These are phyloP conservation scores for Escarpia spicata DNA, from an alignment of 2,888 invertebrate genomes.

Conservation along the genomic window DNA sequence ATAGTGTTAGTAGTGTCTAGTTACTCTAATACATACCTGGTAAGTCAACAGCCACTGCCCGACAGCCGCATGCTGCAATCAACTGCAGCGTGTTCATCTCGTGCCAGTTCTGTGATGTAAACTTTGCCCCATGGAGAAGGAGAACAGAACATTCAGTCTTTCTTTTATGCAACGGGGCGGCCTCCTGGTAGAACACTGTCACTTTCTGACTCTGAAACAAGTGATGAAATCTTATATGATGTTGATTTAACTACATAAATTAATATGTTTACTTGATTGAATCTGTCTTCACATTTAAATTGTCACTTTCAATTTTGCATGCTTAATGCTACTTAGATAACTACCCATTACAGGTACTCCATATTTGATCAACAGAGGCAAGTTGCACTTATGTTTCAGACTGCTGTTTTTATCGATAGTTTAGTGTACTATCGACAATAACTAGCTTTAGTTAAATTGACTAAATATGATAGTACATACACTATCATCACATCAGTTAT, in stretches of 20 bases:
- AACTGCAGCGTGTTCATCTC: constrained; percentile 64
- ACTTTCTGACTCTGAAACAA: constrained; percentile 21
- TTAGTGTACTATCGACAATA: too few species aligned
- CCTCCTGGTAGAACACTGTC: constrained; percentile 14
- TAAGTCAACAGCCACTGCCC: constrained; percentile 66
- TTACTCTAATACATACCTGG: constrained; percentile 59
- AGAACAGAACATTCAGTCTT: constrained; percentile 49
- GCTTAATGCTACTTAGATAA: too few species aligned
- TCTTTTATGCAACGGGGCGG: background rate
- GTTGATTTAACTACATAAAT: background rate
- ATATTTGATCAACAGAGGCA: too few species aligned
- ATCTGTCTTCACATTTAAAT: too few species aligned
- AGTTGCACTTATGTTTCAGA: too few species aligned
- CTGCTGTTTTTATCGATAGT: too few species aligned
- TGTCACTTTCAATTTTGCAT: too few species aligned
- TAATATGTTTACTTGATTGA: too few species aligned
- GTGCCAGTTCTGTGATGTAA: constrained; percentile 67
- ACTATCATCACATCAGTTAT: too few species aligned
- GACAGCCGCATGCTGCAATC: constrained; percentile 65
- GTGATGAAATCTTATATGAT: background rate
- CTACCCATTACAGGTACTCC: too few species aligned
- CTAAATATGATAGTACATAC: too few species aligned
- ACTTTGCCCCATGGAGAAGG: constrained; percentile 67
- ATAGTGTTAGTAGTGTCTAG: background rate
- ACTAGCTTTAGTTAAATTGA: too few species aligned